Percentiles rank a stretch among this genome's conserved stretches.
These are phyloP conservation scores for Poeciliopsis retropinna DNA, from an alignment of 2,113 vertebrate species.

Conservation along the genomic window DNA sequence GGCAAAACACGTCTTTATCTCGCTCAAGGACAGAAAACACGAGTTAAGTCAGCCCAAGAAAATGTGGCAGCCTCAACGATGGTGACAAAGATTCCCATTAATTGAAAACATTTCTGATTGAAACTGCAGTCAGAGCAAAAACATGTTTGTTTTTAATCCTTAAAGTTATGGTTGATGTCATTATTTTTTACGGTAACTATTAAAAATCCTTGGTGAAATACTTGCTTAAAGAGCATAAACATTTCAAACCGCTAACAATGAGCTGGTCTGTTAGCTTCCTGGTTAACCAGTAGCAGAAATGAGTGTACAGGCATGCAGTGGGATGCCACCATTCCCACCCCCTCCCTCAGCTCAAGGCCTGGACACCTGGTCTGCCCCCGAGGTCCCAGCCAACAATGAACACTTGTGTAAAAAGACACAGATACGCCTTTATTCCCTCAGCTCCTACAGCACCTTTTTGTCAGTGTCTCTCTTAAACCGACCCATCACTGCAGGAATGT, in stretches of 20 bases:
- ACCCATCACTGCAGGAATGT: constrained; percentile 21
- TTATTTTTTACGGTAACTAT: neutral
- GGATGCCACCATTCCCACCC: constrained; percentile 17
- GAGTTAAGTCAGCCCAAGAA: constrained; percentile 36
- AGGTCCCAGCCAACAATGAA: constrained; percentile 70
- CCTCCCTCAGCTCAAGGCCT: constrained; percentile 54
- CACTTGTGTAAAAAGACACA: constrained; percentile 69
- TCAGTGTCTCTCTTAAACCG: constrained; percentile 26
- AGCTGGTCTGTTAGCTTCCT: constrained; percentile 46
- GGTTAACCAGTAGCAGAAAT: constrained; percentile 71
- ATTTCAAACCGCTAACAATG: constrained; percentile 32
- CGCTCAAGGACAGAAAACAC: constrained; percentile 64
- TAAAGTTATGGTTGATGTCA: constrained; percentile 1
- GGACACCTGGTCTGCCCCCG: constrained; percentile 74
- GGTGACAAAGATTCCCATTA: constrained; percentile 43
- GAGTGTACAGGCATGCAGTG: constrained; percentile 35
- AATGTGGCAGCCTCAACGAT: constrained; percentile 46
- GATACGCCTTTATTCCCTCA: constrained; percentile 65
- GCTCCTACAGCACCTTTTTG: constrained; percentile 43
- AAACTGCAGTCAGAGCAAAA: constrained; percentile 65
- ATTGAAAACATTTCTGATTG: constrained; percentile 67
- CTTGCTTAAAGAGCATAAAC: neutral
- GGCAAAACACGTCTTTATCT: constrained; percentile 48
- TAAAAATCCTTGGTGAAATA: constrained; percentile 12
- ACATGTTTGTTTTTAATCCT: constrained; percentile 27